Base-by-base conservation (phyloP, 2,888 invertebrate genomes). In the Nomada ruficornis region DNA sequence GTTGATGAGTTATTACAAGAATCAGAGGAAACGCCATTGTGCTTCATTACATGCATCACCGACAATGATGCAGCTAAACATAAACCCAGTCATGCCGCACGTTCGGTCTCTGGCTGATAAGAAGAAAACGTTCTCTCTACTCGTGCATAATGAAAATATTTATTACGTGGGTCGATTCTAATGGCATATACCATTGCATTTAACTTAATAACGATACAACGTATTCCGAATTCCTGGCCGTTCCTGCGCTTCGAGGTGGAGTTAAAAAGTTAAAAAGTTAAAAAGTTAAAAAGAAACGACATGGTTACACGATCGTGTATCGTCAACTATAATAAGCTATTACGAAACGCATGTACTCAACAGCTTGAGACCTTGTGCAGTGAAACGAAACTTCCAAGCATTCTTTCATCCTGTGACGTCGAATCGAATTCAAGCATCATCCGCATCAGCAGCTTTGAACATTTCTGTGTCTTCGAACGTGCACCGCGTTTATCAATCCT, bases 41-140 rank as follows among this genome's bases (percentile, higher is more conserved):
- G 15, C 18, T 29, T 29, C 3, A 7, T 68, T 44, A 29, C n/a
- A 4, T 50, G 3, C 10, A 26, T 44, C 42, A 26, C 1, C 20
- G 47, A 9, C 71, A 57, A 36, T 73, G 65, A 73, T 36, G 47
- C 29, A 55, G 44, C 55, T 57, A 50, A 80, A 76, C n/a, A 5
- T 10, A 10, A 20, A 23, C 42, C 11, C 64, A 36, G 62, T 18
- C 55, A 26, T 5, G 11, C 2, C 15, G 50, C 20, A 18, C 50
- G 18, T 15, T 20, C 23, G 50, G 18, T 50, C 50, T 50, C 18
- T 29, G 11, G 20, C 23, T 4, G 55, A 68, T 55, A 68, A 55
- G 29, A 42, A 23, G 7, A 54, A 23, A 42, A 5, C 11, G 36
- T 65, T 36, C 11, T 47, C 23, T 15, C 7, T 9, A 36, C 26